Evolutionary conservation across 2,113 vertebrate species (phyloP).

Genomic region (Gila orcuttii): DNA sequence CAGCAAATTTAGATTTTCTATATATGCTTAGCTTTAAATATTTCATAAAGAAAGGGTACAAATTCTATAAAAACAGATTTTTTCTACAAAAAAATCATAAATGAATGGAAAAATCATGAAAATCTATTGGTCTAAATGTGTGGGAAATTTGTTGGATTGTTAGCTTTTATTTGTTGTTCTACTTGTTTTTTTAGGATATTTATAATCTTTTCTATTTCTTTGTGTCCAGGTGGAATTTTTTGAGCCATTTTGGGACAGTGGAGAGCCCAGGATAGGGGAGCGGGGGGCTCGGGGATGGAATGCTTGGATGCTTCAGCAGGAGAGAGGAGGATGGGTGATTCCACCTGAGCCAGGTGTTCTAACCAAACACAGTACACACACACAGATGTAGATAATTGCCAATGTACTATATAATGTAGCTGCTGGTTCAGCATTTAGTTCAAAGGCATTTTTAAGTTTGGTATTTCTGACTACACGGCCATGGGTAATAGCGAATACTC

Average conservation of each 20-base stretch:
- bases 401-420: neutral
- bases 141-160: neutral
- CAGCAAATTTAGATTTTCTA: neutral
- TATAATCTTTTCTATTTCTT: constrained; percentile 5
- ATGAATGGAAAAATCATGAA: neutral
- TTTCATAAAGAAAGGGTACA: neutral
- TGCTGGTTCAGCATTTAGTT: neutral
- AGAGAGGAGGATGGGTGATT: constrained; percentile 92
- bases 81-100: neutral
- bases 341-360: constrained; percentile 71
- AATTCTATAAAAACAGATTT: neutral
- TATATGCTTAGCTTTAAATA: neutral
- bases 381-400: neutral
- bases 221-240: constrained; percentile 82
- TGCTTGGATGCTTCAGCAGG: constrained; percentile 95
- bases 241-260: constrained; percentile 94
- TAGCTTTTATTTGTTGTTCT: neutral
- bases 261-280: constrained; percentile 90
- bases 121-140: neutral
- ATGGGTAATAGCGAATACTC: neutral
- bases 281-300: constrained; percentile 90
- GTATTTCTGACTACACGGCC: neutral
- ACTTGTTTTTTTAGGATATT: neutral
- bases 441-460: neutral
- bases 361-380: constrained; percentile 1